phyloP scores from a whole-genome alignment of 2,797 vertebrate species.

The Melanogrammus aeglefinus region DNA sequence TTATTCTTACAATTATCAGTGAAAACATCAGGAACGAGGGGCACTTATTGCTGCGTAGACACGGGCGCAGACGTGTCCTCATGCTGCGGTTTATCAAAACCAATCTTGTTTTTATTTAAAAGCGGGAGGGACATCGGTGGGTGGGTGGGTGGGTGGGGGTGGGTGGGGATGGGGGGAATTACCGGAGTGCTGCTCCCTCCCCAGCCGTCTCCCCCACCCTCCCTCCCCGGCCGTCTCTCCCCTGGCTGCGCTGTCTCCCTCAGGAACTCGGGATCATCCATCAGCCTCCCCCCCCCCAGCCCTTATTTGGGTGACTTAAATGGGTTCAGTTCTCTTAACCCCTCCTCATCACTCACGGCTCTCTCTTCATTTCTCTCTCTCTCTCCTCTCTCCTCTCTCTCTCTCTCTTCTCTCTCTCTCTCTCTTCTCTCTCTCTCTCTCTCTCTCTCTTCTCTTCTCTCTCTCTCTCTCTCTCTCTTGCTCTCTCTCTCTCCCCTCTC shows the following conservation, averaged over 20 bases:
- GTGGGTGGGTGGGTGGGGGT: too few species aligned
- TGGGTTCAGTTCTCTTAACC: conserved; percentile 85
- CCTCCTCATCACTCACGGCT: conserved; percentile 75
- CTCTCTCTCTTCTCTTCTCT: too few species aligned
- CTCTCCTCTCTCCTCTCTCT: conserved; percentile 36
- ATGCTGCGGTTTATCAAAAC: conserved; percentile 55
- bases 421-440: too few species aligned
- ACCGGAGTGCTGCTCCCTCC: conserved; percentile 55
- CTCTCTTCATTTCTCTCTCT: too few species aligned
- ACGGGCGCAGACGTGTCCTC: conserved; percentile 27
- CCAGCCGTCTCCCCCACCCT: conserved; percentile 51
- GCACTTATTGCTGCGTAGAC: conserved; percentile 45
- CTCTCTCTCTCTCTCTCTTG: too few species aligned
- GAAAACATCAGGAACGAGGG: conserved; percentile 28
- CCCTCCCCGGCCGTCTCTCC: conserved; percentile 51
- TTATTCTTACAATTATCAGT: conserved; percentile 1
- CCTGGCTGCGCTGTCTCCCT: conserved; percentile 58
- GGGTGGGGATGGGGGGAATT: conserved; percentile 48
- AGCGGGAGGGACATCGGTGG: background rate
- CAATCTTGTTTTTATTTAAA: conserved; percentile 66
- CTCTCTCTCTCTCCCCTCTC: too few species aligned
- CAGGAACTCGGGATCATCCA: conserved; percentile 66
- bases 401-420: background rate
- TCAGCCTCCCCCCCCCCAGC: conserved; percentile 73
- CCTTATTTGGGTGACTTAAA: conserved; percentile 83